phyloP scores from a whole-genome alignment of 2,888 invertebrate species.

The Drosophila pseudotalamancana region DNA sequence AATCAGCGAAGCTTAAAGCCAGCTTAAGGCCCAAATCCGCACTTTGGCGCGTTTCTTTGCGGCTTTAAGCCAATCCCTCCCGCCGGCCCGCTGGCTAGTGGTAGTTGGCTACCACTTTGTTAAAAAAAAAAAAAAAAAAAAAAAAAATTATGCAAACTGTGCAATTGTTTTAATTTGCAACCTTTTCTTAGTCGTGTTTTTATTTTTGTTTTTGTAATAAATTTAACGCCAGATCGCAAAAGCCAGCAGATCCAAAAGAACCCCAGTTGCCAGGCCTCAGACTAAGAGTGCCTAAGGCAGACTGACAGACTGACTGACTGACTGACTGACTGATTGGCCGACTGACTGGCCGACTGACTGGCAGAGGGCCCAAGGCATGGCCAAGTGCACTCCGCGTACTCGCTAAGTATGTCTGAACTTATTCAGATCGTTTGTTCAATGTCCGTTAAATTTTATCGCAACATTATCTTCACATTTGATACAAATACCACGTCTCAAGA shows the following conservation, averaged over 20 bases:
- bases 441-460: conserved; percentile 50
- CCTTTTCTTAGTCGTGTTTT: conserved; percentile 18
- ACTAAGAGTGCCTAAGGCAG: conserved; percentile 43
- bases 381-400: conserved; percentile 7
- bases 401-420: conserved; percentile 23
- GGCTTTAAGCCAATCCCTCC: conserved; percentile 34
- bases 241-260: background rate
- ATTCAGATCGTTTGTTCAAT: conserved; percentile 46
- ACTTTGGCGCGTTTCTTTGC: conserved; percentile 75
- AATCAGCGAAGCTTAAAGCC: conserved; percentile 71
- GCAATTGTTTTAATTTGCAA: conserved; percentile 72
- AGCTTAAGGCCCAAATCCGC: conserved; percentile 53
- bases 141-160: conserved; percentile 75
- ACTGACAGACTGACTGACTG: conserved; percentile 25
- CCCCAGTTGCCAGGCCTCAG: background rate
- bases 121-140: too few relatives aligned
- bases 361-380: background rate
- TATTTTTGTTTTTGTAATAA: conserved; percentile 64
- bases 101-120: conserved; percentile 56
- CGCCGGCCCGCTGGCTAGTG: background rate
- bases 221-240: conserved; percentile 73
- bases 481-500: conserved; percentile 20
- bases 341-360: conserved; percentile 9
- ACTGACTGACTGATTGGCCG: conserved; percentile 1
- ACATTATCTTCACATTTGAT: conserved; percentile 46